These are phyloP conservation scores for Coccyzus lansbergi DNA, from an alignment of 2,797 vertebrate genomes.

Conservation along the genomic window DNA sequence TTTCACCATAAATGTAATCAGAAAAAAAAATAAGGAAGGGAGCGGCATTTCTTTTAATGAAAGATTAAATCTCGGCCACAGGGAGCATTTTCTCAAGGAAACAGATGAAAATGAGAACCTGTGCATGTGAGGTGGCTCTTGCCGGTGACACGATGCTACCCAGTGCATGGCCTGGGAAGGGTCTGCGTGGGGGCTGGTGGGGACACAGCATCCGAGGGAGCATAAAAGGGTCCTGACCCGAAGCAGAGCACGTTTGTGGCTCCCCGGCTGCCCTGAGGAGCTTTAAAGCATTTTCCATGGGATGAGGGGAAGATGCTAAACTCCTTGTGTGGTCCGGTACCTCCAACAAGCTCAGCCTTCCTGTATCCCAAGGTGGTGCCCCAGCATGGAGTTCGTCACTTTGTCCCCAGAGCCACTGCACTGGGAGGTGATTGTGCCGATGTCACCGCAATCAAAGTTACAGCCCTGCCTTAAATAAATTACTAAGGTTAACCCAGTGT, in stretches of 20 bases:
- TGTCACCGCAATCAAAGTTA: not conserved
- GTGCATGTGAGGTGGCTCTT: accelerated
- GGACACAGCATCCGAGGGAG: accelerated
- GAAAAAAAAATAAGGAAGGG: not conserved
- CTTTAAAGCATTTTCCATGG: not conserved
- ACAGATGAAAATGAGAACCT: not conserved
- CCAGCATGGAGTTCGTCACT: not conserved
- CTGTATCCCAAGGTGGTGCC: not conserved
- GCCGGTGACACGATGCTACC: not conserved
- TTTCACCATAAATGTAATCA: not conserved
- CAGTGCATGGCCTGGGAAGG: not conserved
- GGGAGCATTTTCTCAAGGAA: not conserved
- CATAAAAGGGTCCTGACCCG: not conserved
- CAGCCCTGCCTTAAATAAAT: not conserved
- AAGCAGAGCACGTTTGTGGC: not conserved
- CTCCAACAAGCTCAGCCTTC: not conserved
- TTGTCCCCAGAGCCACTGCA: accelerated
- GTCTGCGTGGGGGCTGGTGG: not conserved
- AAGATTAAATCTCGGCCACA: not conserved
- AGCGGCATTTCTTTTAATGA: not conserved
- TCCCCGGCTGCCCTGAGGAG: not conserved
- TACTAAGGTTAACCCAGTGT: not conserved
- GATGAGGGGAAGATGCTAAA: not conserved
- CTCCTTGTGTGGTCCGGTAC: not conserved
- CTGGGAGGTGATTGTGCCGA: accelerated